Conservation (phyloP, 2,797 vertebrate genomes). For the Sciurus carolinensis region DNA sequence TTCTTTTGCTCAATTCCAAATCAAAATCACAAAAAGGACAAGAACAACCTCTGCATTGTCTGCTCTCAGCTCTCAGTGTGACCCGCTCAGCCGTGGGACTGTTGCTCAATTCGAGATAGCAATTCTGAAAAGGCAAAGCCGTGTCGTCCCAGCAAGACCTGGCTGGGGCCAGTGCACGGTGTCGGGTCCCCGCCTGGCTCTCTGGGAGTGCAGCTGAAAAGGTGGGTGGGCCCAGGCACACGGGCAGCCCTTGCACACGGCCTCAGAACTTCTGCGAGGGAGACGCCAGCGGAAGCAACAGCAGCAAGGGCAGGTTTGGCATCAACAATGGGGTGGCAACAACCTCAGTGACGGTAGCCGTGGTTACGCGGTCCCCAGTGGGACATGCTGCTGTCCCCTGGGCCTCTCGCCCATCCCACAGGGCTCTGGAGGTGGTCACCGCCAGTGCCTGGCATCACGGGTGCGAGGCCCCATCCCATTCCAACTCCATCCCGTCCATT, state of each 20-base stretch:
- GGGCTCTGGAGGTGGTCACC: not conserved
- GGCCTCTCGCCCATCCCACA: not conserved
- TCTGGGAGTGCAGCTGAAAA: too few species aligned
- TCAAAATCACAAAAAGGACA: not conserved
- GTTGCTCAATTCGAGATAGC: not conserved
- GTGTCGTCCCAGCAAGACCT: too few species aligned
- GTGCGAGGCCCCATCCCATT: too few species aligned
- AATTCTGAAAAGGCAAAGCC: too few species aligned
- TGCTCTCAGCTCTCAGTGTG: too few species aligned
- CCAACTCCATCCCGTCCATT: not conserved
- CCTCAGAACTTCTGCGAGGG: not conserved
- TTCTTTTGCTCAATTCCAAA: not conserved
- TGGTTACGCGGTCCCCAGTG: too few species aligned
- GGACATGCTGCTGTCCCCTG: not conserved
- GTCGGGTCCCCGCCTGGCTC: too few species aligned
- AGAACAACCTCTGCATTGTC: not conserved
- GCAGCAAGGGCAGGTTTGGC: too few species aligned
- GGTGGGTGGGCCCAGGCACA: not conserved
- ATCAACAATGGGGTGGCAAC: not conserved
- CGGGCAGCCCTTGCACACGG: too few species aligned
- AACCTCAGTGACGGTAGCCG: not conserved
- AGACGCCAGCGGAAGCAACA: too few species aligned
- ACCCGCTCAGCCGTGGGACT: not conserved
- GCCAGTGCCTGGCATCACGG: not conserved
- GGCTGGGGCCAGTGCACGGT: too few species aligned